These are phyloP conservation scores for Vombatus ursinus DNA, from an alignment of 2,113 vertebrate species.

Conservation along the genomic window DNA sequence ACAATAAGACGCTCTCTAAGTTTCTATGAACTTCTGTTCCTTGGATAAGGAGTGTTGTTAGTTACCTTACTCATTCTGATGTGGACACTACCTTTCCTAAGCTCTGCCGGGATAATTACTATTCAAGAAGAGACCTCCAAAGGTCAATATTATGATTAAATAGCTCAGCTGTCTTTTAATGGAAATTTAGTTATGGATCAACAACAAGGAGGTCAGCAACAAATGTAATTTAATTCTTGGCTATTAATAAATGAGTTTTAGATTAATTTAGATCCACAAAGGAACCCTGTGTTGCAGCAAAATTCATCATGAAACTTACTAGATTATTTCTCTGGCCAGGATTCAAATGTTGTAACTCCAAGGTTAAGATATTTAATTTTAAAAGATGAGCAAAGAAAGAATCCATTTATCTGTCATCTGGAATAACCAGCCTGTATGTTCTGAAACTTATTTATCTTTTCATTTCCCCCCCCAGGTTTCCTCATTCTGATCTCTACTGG, in stretches of 20 bases:
- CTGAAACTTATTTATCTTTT: constrained; percentile 29
- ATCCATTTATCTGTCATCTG: constrained; percentile 5
- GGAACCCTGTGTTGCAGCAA: constrained; percentile 76
- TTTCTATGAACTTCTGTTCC: constrained; percentile 54
- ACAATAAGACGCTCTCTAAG: background rate
- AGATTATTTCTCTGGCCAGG: constrained; percentile 73
- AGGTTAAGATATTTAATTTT: constrained; percentile 17
- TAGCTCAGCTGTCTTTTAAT: constrained; percentile 69
- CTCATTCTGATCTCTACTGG: constrained; percentile 8
- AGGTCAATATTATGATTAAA: constrained; percentile 80
- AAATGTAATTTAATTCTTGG: constrained; percentile 78
- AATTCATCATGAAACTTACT: constrained; percentile 76
- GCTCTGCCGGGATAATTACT: constrained; percentile 67
- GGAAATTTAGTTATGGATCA: constrained; percentile 79
- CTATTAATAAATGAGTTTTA: constrained; percentile 81
- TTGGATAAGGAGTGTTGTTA: constrained; percentile 42
- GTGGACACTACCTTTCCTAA: background rate
- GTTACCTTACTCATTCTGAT: background rate
- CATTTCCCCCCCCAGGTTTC: background rate
- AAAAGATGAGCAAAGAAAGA: background rate
- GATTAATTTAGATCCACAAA: constrained; percentile 80
- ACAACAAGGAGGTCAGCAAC: constrained; percentile 78
- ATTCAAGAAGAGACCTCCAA: constrained; percentile 71
- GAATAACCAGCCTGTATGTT: constrained; percentile 26
- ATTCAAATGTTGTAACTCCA: constrained; percentile 61